Evolutionary conservation across 2,888 invertebrate genomes (phyloP), one percentile per base, ranked within the genome.

Genomic region (Diarsia brunnea): DNA sequence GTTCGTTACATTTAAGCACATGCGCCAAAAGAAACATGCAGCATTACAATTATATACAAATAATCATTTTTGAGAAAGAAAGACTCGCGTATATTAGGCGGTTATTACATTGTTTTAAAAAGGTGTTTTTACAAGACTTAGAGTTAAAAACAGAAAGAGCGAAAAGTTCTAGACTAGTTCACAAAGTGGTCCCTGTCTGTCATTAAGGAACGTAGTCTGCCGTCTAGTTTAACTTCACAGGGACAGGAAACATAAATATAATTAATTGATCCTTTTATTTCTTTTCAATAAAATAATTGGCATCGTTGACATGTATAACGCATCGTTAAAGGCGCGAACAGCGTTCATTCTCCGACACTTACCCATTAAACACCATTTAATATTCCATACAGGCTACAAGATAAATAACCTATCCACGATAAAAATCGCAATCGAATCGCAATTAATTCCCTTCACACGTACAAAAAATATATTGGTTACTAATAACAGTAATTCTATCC

Each of bases 401-500:
- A 82, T 82, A 77, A 81, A 81, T 68, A 58, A 81, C 61, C 53
- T 61, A 65, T 72, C 61, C 19, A 8, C 43, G 84, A 79, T 84
- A 75, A 78, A 78, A 86, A 86, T 82, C 83, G 71, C 78, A 67
- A 73, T 74, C 63, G 69, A 66, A 66, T 77, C 49, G 27, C 69
- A 73, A 81, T 82, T 82, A 69, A 65, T 85, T 83, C 64, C 65
- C 69, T 76, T 82, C 69, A 68, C 85, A 61, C 72, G n/a, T 85
- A 74, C 12, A 77, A 78, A 84, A 75, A 75, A 85, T 69, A 73
- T 73, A 85, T 83, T 82, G 82, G 78, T 67, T 68, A 82, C 80
- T 84, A 73, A 86, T 86, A 83, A 86, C 75, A 75, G 84, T 86
- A 79, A 84, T 84, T 79, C 65, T 73, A 64, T 83, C 68, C 74